Conservation (phyloP, 2,888 invertebrate genomes). For the Pediacus dermestoides region DNA sequence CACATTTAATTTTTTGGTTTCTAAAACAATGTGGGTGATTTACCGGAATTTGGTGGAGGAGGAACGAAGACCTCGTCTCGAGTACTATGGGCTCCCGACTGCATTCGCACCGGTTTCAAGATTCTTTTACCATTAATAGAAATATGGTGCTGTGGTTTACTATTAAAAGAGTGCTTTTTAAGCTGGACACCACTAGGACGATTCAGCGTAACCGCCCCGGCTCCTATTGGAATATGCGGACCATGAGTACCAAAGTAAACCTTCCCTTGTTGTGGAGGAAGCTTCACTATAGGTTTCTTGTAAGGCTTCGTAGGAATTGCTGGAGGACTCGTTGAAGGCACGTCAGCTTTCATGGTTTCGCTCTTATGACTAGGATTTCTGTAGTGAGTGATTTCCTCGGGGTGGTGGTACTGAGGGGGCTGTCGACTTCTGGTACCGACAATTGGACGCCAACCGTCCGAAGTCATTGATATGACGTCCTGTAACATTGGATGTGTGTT, state of each 20-base stretch:
- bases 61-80: slow-evolving; percentile 45
- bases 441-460: slow-evolving; percentile 63
- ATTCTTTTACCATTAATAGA: background rate
- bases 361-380: slow-evolving; percentile 34
- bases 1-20: slow-evolving; percentile 4
- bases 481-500: too few relatives aligned
- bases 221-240: slow-evolving; percentile 28
- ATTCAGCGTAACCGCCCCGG: slow-evolving; percentile 12
- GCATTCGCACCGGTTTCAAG: slow-evolving; percentile 32
- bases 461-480: slow-evolving; percentile 51
- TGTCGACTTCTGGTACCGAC: slow-evolving; percentile 44
- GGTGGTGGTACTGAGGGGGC: slow-evolving; percentile 19
- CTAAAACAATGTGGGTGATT: background rate
- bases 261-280: slow-evolving; percentile 14
- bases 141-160: background rate
- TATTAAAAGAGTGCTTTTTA: background rate
- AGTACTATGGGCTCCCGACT: slow-evolving; percentile 35
- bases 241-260: slow-evolving; percentile 21
- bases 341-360: slow-evolving; percentile 25
- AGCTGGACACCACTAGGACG: slow-evolving; percentile 10
- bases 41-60: slow-evolving; percentile 30
- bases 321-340: slow-evolving; percentile 21
- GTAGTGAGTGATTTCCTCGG: slow-evolving; percentile 38
- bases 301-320: slow-evolving; percentile 14
- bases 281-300: slow-evolving; percentile 1